These are phyloP conservation scores for Plutomurus gul DNA, from an alignment of 1,140 invertebrate genomes.

Conservation along the genomic window DNA sequence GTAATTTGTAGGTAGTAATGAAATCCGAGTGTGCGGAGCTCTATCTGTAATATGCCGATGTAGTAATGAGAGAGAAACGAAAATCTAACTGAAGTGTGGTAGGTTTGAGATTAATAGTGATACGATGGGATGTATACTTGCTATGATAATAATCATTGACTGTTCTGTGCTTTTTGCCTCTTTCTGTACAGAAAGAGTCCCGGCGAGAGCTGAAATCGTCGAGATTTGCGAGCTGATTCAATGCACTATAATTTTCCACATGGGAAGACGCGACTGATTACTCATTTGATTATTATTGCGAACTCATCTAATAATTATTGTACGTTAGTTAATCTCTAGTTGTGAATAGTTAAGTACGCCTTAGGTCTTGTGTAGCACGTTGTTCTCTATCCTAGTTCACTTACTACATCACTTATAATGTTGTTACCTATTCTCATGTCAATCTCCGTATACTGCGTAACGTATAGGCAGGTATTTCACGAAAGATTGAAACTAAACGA, in stretches of 20 bases:
- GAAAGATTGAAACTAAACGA: not conserved
- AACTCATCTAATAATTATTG: slow-evolving; percentile 22
- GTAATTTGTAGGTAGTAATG: not conserved
- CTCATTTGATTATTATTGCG: not conserved
- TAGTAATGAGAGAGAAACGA: not conserved
- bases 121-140: not conserved
- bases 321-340: slow-evolving; percentile 4
- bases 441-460: too few species aligned
- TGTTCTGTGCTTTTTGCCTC: not conserved
- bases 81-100: not conserved
- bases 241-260: slow-evolving; percentile 27
- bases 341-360: not conserved
- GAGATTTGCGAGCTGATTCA: slow-evolving; percentile 16
- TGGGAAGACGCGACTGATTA: slow-evolving; percentile 16
- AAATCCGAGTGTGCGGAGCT: too few species aligned
- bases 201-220: slow-evolving; percentile 1
- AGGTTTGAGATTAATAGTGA: slow-evolving; percentile 15
- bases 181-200: not conserved
- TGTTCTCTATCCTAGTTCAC: too few species aligned
- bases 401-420: too few species aligned
- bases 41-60: too few species aligned
- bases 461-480: too few species aligned
- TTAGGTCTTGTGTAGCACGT: too few species aligned
- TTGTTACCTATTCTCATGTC: too few species aligned
- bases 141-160: not conserved